These are phyloP conservation scores for Akabosia matsudoensis DNA, from an alignment of 1,140 invertebrate species.

Conservation along the genomic window DNA sequence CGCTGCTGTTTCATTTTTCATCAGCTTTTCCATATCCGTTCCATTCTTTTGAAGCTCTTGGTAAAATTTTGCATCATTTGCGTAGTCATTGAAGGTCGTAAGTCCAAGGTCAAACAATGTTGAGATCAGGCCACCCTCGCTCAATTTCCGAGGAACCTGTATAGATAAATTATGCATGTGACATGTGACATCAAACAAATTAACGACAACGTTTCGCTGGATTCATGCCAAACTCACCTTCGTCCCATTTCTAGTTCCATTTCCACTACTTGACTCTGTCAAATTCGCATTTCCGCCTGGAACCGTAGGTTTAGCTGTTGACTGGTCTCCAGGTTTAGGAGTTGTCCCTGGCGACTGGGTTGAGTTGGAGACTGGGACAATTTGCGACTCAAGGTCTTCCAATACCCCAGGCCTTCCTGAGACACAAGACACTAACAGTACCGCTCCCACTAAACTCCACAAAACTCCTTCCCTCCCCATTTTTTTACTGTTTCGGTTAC, in stretches of 20 bases:
- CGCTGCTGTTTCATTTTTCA: conserved; percentile 28
- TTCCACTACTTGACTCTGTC: background rate
- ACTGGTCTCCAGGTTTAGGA: background rate
- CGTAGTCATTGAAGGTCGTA: conserved; percentile 40
- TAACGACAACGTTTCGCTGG: too few relatives aligned
- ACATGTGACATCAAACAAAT: background rate
- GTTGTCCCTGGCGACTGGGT: background rate
- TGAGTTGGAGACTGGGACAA: background rate
- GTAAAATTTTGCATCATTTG: conserved; percentile 42
- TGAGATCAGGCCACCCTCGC: conserved; percentile 39
- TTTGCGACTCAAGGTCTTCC: conserved; percentile 8
- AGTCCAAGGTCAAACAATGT: conserved; percentile 37
- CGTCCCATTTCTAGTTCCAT: conserved; percentile 11
- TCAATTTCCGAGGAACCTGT: conserved; percentile 31
- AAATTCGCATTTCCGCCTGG: background rate
- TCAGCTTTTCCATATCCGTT: conserved; percentile 39
- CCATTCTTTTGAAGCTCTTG: conserved; percentile 43
- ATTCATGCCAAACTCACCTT: background rate
- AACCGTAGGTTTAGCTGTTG: background rate
- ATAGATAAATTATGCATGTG: background rate
- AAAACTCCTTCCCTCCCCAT: background rate
- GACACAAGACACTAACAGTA: background rate
- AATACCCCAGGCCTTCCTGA: background rate
- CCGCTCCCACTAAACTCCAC: background rate
- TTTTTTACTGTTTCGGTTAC: background rate